A percentile compares a stretch with the other conserved stretches of the same genome.
These are phyloP conservation scores for Drosophila maculinotata DNA, from an alignment of 2,888 invertebrate genomes.

Conservation along the genomic window DNA sequence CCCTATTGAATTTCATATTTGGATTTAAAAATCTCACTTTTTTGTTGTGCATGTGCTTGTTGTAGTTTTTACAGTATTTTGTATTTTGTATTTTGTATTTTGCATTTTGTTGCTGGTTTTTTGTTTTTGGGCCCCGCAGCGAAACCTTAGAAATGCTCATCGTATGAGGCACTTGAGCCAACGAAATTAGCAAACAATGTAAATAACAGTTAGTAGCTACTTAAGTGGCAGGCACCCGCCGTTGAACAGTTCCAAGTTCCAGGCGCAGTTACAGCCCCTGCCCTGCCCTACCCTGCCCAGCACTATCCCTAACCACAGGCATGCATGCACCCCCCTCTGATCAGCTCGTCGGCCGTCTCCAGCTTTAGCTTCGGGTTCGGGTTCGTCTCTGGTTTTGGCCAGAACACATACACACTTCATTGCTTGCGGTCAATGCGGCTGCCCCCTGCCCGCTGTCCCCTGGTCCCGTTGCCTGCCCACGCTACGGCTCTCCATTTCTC, in stretches of 20 bases:
- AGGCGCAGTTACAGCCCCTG: conserved; percentile 8
- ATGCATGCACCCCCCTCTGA: conserved; percentile 18
- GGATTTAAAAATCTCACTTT: conserved; percentile 45
- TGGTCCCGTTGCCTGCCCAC: conserved; percentile 3
- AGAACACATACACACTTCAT: conserved; percentile 54
- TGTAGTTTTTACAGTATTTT: conserved; percentile 8
- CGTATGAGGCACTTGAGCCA: conserved; percentile 32
- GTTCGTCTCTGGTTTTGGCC: conserved; percentile 19
- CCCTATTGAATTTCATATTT: conserved; percentile 71
- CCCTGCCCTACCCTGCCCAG: neutral
- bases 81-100: conserved; percentile 6
- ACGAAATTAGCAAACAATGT: conserved; percentile 77
- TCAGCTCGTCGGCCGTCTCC: conserved; percentile 4
- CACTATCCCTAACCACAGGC: conserved; percentile 37
- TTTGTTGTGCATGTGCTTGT: conserved; percentile 6
- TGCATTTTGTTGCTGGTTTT: neutral
- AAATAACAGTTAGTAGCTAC: conserved; percentile 80
- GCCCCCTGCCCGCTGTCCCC: conserved; percentile 20
- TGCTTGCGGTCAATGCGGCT: conserved; percentile 72
- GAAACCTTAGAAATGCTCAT: conserved; percentile 66
- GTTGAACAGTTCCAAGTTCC: conserved; percentile 12
- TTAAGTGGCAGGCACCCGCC: conserved; percentile 56
- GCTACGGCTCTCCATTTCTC: conserved; percentile 5
- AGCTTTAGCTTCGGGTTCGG: conserved; percentile 15
- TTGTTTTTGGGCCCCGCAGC: conserved; percentile 27